A percentile compares a stretch with the other conserved stretches of the same genome.
phyloP scores from a whole-genome alignment of 2,888 invertebrate genomes.

The Phaonia tiefii region DNA sequence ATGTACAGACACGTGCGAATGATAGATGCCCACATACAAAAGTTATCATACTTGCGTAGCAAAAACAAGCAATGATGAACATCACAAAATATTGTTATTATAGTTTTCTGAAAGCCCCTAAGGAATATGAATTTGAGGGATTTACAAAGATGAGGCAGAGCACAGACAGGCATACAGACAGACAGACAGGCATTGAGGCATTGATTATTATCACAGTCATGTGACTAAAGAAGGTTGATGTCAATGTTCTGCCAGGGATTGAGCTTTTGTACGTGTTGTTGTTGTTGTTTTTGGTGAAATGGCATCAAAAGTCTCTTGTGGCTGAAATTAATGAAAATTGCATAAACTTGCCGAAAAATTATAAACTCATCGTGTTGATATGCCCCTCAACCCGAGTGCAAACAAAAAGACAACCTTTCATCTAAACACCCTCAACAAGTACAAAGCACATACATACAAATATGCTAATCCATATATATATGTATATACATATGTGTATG shows the following conservation, averaged over 20 bases:
- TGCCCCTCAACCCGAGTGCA: neutral
- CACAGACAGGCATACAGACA: conserved; percentile 11
- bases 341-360: conserved; percentile 66
- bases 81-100: conserved; percentile 11
- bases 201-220: conserved; percentile 52
- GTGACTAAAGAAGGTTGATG: conserved; percentile 1
- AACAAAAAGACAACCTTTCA: neutral
- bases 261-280: neutral
- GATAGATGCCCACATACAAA: no score
- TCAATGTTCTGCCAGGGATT: conserved; percentile 9
- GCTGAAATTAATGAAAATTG: conserved; percentile 68
- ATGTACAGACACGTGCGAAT: no score
- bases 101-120: conserved; percentile 46
- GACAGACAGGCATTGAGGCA: conserved; percentile 43
- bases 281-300: conserved; percentile 54
- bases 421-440: neutral
- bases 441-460: conserved; percentile 13
- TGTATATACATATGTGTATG: no score
- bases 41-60: neutral
- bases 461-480: neutral
- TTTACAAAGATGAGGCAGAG: neutral
- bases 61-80: conserved; percentile 5
- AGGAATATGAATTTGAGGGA: conserved; percentile 51
- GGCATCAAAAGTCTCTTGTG: conserved; percentile 65
- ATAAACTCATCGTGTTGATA: conserved; percentile 60